Evolutionary conservation across 2,113 vertebrate genomes (phyloP).

Genomic region (Siniperca knerii): DNA sequence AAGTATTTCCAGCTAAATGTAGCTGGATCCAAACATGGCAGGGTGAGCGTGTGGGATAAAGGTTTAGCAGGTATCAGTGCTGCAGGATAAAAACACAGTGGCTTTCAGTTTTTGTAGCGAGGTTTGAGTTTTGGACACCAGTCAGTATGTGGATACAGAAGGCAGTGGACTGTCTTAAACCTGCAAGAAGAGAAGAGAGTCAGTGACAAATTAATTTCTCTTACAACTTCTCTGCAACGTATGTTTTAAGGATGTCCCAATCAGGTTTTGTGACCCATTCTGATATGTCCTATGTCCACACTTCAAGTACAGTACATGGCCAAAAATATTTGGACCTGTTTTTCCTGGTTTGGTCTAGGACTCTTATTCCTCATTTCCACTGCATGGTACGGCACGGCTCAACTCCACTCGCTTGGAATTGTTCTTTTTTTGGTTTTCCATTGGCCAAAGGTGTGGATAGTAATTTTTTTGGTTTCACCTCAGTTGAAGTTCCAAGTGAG

Average conservation of each 20-base stretch:
- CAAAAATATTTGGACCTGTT: not conserved
- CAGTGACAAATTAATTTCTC: not conserved
- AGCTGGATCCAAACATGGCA: not conserved
- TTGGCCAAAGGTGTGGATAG: too few relatives aligned
- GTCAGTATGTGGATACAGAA: conserved; percentile 92
- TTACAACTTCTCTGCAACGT: not conserved
- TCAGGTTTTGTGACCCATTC: not conserved
- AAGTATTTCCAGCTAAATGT: not conserved
- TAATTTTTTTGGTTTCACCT: too few relatives aligned
- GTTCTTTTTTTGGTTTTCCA: too few relatives aligned
- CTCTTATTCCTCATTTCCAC: too few relatives aligned
- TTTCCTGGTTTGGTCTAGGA: not conserved
- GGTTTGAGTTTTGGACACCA: conserved; percentile 88
- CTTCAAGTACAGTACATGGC: not conserved
- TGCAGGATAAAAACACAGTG: not conserved
- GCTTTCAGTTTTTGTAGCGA: conserved; percentile 40
- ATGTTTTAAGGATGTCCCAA: not conserved
- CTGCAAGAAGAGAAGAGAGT: conserved; percentile 72
- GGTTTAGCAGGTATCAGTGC: not conserved
- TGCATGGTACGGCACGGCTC: too few relatives aligned
- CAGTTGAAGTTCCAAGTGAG: too few relatives aligned
- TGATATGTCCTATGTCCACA: not conserved
- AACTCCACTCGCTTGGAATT: too few relatives aligned
- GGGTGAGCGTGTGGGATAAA: not conserved
- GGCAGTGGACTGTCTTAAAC: conserved; percentile 95